Conservation (phyloP, 2,888 invertebrate species). For the Selenia dentaria region DNA sequence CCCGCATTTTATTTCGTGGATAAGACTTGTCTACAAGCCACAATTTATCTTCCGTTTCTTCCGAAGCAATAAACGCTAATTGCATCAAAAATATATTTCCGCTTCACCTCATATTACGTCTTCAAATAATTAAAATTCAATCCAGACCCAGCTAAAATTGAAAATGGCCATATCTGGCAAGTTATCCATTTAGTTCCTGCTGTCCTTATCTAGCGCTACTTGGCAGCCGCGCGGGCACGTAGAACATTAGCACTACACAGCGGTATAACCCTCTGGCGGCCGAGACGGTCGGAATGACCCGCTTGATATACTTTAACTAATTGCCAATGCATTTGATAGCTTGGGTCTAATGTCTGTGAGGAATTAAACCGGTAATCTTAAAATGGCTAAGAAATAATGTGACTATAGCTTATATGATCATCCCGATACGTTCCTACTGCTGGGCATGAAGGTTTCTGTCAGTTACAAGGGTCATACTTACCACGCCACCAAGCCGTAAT, state of each 20-base stretch:
- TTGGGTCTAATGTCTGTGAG: constrained; percentile 20
- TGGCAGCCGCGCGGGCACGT: constrained; percentile 50
- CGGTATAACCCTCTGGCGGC: constrained; percentile 47
- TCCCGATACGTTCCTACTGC: too few relatives aligned
- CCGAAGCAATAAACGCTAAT: too few relatives aligned
- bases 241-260: constrained; percentile 67
- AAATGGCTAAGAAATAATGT: neutral
- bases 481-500: too few relatives aligned
- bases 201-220: constrained; percentile 31
- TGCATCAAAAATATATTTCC: neutral
- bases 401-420: too few relatives aligned
- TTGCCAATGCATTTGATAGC: constrained; percentile 51
- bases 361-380: constrained; percentile 1
- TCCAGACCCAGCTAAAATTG: constrained; percentile 23
- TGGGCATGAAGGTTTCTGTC: too few relatives aligned
- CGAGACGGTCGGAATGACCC: constrained; percentile 53
- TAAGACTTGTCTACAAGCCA: too few relatives aligned
- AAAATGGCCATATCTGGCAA: constrained; percentile 33
- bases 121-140: constrained; percentile 24
- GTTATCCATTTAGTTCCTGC: constrained; percentile 23
- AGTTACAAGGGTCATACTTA: too few relatives aligned
- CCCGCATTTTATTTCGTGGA: too few relatives aligned
- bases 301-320: constrained; percentile 54
- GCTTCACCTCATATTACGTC: neutral
- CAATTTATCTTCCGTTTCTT: too few relatives aligned